Conservation (phyloP, 2,797 vertebrate species). For the Nasua narica region DNA sequence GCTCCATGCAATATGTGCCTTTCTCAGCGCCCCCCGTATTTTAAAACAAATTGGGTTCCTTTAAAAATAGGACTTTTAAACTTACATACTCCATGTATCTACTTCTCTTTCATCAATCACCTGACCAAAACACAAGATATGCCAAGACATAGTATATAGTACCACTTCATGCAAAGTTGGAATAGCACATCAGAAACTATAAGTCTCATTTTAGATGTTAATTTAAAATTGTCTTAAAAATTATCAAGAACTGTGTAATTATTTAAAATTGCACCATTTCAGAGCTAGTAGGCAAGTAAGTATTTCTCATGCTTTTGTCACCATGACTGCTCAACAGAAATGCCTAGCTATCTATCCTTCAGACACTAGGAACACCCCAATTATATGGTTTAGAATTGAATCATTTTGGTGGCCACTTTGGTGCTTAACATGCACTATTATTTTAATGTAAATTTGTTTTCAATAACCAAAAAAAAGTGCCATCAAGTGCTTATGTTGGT, state of each 20-base stretch:
- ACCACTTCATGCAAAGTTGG: background rate
- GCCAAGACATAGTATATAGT: background rate
- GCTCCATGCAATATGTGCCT: too few relatives aligned
- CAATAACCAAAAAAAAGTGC: background rate
- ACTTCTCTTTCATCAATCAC: background rate
- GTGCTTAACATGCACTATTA: background rate
- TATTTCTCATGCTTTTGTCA: background rate
- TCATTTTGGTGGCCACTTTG: background rate
- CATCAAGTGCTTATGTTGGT: background rate
- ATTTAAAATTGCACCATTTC: background rate
- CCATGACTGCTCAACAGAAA: background rate
- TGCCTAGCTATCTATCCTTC: background rate
- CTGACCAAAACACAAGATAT: background rate
- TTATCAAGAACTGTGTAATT: background rate
- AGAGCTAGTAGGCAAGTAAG: background rate
- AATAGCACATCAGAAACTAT: background rate
- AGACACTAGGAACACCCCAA: background rate
- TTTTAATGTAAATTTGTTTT: background rate
- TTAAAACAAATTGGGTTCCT: background rate
- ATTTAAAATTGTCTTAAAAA: background rate
- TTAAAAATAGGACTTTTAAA: background rate
- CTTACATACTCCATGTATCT: background rate
- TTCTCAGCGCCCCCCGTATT: background rate
- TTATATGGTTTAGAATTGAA: background rate
- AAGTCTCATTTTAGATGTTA: conserved; percentile 12